phyloP scores from a whole-genome alignment of 2,113 vertebrate genomes.

The Nycticryphes semicollaris region DNA sequence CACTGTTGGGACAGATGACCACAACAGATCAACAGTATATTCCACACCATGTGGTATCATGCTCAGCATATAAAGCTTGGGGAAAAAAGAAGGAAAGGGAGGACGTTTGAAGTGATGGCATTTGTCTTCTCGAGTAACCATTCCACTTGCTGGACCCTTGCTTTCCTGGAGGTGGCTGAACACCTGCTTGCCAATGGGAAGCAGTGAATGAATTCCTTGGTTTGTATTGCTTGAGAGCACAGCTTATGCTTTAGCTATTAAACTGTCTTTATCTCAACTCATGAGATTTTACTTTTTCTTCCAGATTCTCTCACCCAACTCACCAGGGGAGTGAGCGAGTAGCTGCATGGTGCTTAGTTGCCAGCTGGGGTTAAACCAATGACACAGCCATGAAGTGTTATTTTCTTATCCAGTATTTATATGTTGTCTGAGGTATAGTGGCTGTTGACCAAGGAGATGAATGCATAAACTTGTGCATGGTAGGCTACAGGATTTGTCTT shows the following conservation, averaged over 20 bases:
- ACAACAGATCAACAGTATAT: neutral
- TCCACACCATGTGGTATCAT: neutral
- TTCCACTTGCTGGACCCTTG: neutral
- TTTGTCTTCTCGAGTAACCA: neutral
- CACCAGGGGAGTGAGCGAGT: neutral
- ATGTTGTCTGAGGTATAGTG: conserved; percentile 24
- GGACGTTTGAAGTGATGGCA: neutral
- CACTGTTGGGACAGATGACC: neutral
- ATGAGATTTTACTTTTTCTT: neutral
- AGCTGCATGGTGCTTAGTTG: neutral
- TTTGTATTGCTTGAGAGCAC: neutral
- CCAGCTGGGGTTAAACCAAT: neutral
- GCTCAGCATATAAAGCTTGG: neutral
- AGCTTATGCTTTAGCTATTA: neutral
- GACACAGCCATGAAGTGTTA: neutral
- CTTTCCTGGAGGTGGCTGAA: neutral
- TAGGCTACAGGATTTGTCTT: conserved; percentile 43
- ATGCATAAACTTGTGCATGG: conserved; percentile 17
- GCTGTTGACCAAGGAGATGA: conserved; percentile 38
- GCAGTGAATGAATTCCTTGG: neutral
- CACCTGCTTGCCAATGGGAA: neutral
- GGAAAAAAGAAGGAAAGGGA: neutral
- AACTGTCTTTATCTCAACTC: neutral
- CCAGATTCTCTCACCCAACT: neutral
- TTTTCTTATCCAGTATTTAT: neutral